phyloP scores from a whole-genome alignment of 2,888 invertebrate genomes.

The Oscheius sp. region DNA sequence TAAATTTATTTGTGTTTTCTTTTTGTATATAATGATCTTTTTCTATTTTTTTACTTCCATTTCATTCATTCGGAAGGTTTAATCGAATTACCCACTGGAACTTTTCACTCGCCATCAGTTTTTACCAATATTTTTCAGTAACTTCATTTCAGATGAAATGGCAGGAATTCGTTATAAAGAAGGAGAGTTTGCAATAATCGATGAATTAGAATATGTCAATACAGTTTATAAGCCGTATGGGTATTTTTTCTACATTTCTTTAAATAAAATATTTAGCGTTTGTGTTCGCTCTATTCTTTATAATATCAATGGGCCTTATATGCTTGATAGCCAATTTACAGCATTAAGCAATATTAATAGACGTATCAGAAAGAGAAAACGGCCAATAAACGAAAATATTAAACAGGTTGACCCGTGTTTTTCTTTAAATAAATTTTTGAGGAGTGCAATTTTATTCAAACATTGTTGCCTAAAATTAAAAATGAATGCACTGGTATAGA shows the following conservation, averaged over 20 bases:
- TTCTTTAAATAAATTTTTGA: background rate
- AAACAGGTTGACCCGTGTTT: background rate
- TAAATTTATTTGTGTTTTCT: too few relatives aligned
- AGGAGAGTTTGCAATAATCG: slow-evolving; percentile 40
- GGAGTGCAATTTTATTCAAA: slow-evolving; percentile 7
- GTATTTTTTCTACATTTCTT: background rate
- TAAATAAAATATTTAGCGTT: slow-evolving; percentile 10
- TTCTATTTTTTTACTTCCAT: background rate
- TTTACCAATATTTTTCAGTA: too few relatives aligned
- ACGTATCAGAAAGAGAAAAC: slow-evolving; percentile 34
- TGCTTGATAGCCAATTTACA: slow-evolving; percentile 50
- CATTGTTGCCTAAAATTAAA: background rate
- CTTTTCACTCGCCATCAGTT: too few relatives aligned
- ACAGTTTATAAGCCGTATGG: background rate
- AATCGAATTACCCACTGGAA: too few relatives aligned
- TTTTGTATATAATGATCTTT: too few relatives aligned
- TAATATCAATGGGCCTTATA: slow-evolving; percentile 48
- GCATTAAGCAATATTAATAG: slow-evolving; percentile 35
- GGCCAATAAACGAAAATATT: slow-evolving; percentile 12
- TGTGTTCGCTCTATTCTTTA: slow-evolving; percentile 41
- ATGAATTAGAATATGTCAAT: slow-evolving; percentile 39
- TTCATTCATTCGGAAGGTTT: background rate
- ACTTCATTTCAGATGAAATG: slow-evolving; percentile 12
- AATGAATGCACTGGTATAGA: background rate
- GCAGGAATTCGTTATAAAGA: background rate